These are phyloP conservation scores for Lytechinus pictus DNA, from an alignment of 35 echinoderm and acorn worm genomes.

Conservation along the genomic window DNA sequence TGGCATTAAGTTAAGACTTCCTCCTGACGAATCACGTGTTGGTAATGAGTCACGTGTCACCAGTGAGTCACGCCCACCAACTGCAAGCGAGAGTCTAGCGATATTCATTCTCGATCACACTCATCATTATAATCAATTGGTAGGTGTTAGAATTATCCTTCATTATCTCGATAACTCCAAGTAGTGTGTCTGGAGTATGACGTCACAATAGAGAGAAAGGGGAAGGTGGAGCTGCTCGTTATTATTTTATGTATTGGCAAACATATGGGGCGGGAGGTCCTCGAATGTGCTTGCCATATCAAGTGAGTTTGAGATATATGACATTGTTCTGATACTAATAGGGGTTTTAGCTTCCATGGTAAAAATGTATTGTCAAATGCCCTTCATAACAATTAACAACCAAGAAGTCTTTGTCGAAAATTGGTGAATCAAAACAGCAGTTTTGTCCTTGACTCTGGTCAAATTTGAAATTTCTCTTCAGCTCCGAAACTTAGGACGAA, in stretches of 20 bases:
- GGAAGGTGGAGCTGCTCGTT: not conserved
- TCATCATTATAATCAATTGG: not conserved
- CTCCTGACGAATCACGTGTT: not conserved
- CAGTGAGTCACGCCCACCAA: not conserved
- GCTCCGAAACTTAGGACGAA: too few species aligned
- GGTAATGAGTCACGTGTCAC: not conserved
- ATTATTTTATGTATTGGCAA: not conserved
- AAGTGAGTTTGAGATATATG: not conserved
- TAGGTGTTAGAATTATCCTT: constrained; percentile 31
- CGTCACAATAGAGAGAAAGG: not conserved
- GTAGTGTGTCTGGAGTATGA: not conserved
- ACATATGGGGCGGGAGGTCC: not conserved
- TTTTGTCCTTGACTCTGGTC: too few species aligned
- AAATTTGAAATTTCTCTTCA: too few species aligned
- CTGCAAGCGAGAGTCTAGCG: not conserved
- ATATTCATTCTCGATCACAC: not conserved
- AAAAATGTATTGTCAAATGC: too few species aligned
- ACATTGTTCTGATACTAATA: not conserved
- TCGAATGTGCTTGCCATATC: not conserved
- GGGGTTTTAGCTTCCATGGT: too few species aligned
- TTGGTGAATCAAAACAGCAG: too few species aligned
- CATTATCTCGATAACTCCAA: constrained; percentile 33
- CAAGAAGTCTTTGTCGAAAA: too few species aligned
- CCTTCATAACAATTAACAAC: too few species aligned
- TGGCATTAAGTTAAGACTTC: not conserved